Conservation (phyloP, 1,140 invertebrate genomes). For the Orius insidiosus region DNA sequence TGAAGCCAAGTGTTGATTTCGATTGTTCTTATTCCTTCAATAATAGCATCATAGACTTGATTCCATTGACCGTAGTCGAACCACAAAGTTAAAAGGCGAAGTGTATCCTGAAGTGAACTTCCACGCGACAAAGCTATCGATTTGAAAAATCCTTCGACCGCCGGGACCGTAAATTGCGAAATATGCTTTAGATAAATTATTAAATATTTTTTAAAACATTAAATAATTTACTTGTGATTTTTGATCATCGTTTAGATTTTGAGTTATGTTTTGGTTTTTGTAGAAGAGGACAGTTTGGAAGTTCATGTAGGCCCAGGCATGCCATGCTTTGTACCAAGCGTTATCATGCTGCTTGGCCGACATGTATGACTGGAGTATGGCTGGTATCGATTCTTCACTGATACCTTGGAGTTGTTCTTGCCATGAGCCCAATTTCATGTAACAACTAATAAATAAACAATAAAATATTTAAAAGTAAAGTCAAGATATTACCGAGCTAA, state of each 20-base stretch:
- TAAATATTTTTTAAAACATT: background rate
- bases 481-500: constrained; percentile 45
- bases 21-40: constrained; percentile 79
- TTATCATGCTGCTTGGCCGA: constrained; percentile 77
- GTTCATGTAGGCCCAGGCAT: constrained; percentile 94
- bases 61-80: constrained; percentile 88
- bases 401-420: constrained; percentile 66
- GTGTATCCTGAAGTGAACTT: constrained; percentile 93
- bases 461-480: no score
- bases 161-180: constrained; percentile 72
- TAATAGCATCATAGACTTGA: constrained; percentile 83
- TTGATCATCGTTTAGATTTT: background rate
- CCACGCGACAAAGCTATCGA: constrained; percentile 85
- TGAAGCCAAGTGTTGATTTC: constrained; percentile 98
- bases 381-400: constrained; percentile 58
- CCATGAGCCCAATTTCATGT: constrained; percentile 82
- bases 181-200: constrained; percentile 34
- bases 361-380: constrained; percentile 69
- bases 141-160: constrained; percentile 88
- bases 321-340: constrained; percentile 92
- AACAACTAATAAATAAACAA: constrained; percentile 45
- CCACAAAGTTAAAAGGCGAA: constrained; percentile 82
- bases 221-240: background rate
- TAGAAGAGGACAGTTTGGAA: constrained; percentile 90
- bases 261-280: constrained; percentile 41